Evolutionary conservation across 2,888 invertebrate species (phyloP), one percentile per base, ranked within the genome.

Genomic region (Morpho helenor): DNA sequence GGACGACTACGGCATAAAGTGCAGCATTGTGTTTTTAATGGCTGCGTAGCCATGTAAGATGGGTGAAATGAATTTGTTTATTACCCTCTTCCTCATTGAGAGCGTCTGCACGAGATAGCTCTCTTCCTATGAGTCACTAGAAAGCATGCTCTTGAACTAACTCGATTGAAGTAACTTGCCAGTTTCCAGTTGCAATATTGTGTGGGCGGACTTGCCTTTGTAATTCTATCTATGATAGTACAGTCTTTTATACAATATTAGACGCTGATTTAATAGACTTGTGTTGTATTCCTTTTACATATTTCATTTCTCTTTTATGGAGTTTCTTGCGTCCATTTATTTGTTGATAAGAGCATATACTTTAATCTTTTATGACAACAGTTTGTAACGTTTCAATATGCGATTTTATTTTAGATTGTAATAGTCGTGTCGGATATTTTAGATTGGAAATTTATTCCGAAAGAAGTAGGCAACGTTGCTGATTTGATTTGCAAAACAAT

Each of bases 1-100:
- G 74, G 69, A 76, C 71, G 72, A 74, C 77, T 77, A 80, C 80
- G 77, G 82, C 77, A 86, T 85, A 83, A 81, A 88, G 85, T 87
- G 86, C 87, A 89, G 84, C 83, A 88, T 89, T 89, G 88, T 89
- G 87, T 88, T 84, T 87, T 87, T 87, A 89, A 88, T 86, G 79
- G 72, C 82, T 70, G 74, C 75, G 80, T 80, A 84, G 87, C 85
- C 81, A 81, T 87, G 83, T 84, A 87, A 88, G 89, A 87, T 83
- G 84, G 79, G 80, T 84, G 88, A 88, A 88, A 87, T 88, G 90
- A 88, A 87, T 89, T 89, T 87, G 87, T 89, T 90, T 89, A 90
- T 90, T 90, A 82, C 87, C 84, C 85, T 84, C 89, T 89, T 90
- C 90, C 90, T 90, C 87, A 90, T 90, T 89, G 90, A 88, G 87